Evolutionary conservation across 1,140 invertebrate genomes (phyloP).

Genomic region (Pygmarrhopalites habei): DNA sequence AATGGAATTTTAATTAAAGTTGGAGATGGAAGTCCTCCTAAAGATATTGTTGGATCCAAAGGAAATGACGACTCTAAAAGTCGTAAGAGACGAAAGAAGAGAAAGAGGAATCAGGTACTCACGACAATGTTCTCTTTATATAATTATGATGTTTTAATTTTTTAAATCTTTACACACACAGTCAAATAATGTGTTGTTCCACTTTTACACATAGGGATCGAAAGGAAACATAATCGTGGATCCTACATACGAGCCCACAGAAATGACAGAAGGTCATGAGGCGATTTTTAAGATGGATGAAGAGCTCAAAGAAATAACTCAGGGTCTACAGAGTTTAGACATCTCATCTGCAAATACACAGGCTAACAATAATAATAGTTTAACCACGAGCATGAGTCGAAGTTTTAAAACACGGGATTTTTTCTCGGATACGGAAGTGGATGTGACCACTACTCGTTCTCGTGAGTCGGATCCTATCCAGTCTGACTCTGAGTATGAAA

Average conservation of each 20-base stretch:
- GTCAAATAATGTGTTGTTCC: no score
- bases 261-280: conserved; percentile 11
- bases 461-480: conserved; percentile 74
- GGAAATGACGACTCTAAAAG: conserved; percentile 8
- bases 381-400: no score
- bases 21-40: no score
- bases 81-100: conserved; percentile 32
- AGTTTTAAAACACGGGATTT: conserved; percentile 40
- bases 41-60: neutral
- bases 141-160: no score
- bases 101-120: conserved; percentile 36
- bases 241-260: neutral
- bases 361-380: neutral
- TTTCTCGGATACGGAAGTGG: conserved; percentile 39
- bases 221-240: conserved; percentile 34
- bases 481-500: conserved; percentile 89
- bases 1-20: neutral
- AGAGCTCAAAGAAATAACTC: conserved; percentile 29
- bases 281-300: conserved; percentile 39
- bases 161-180: no score
- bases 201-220: conserved; percentile 29
- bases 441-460: conserved; percentile 54
- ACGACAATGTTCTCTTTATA: no score
- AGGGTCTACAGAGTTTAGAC: neutral
- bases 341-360: neutral